Evolutionary conservation across 1,140 invertebrate species (phyloP).

Genomic region (Cephus cinctus): DNA sequence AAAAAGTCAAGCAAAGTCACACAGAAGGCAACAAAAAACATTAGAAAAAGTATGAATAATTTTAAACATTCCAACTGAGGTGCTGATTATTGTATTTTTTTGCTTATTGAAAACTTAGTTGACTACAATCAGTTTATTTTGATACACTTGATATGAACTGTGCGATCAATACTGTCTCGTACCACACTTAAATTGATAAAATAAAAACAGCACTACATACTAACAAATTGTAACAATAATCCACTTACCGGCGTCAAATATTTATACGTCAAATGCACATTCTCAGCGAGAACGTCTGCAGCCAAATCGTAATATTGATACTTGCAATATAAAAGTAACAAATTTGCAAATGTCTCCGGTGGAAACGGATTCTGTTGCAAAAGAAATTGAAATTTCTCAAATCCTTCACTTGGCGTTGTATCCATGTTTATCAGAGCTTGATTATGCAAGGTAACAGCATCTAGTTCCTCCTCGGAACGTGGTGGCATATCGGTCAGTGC

Average conservation of each 20-base stretch:
- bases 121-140: not conserved
- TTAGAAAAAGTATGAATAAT: constrained; percentile 43
- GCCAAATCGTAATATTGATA: constrained; percentile 98
- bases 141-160: not conserved
- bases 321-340: constrained; percentile 93
- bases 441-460: constrained; percentile 97
- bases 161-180: not conserved
- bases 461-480: constrained; percentile 92
- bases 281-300: constrained; percentile 97
- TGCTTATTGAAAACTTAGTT: constrained; percentile 2
- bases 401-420: constrained; percentile 85
- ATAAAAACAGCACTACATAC: too few relatives aligned
- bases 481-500: constrained; percentile 98
- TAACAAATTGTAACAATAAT: too few relatives aligned
- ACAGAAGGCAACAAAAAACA: constrained; percentile 23
- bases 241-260: constrained; percentile 83
- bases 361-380: constrained; percentile 96
- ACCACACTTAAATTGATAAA: not conserved
- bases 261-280: constrained; percentile 95
- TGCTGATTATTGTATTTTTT: constrained; percentile 1
- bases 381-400: constrained; percentile 96
- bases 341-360: constrained; percentile 96
- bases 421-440: constrained; percentile 96
- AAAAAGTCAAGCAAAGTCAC: constrained; percentile 15
- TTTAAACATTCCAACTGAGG: constrained; percentile 33